Conservation (phyloP, 1,140 invertebrate genomes). For the Drosophila pallidifrons region DNA sequence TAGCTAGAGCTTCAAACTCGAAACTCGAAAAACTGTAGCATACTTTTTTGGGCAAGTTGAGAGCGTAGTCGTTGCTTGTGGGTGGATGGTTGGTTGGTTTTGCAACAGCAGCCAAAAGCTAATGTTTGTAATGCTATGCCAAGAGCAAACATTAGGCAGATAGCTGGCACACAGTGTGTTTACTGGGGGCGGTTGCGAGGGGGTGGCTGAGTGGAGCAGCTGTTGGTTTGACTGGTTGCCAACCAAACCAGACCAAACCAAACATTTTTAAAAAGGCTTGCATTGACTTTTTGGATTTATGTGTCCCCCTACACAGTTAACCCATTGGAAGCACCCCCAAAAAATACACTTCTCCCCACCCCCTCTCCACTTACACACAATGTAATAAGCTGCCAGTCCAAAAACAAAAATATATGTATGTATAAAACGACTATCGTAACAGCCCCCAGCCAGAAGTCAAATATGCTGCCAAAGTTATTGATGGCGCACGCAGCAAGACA, state of each 20-base stretch:
- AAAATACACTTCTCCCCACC: constrained; percentile 2
- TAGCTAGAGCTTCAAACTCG: constrained; percentile 43
- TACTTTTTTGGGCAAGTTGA: constrained; percentile 69
- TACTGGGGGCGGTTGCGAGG: not conserved
- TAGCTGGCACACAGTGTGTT: constrained; percentile 48
- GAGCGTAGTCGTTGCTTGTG: not conserved
- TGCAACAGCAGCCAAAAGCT: constrained; percentile 55
- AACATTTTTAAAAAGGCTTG: constrained; percentile 52
- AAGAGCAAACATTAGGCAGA: constrained; percentile 57
- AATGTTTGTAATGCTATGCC: constrained; percentile 62
- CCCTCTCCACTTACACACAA: constrained; percentile 6
- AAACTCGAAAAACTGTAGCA: constrained; percentile 64
- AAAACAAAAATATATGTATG: constrained; percentile 15
- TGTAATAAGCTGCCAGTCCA: constrained; percentile 37
- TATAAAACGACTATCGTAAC: not conserved
- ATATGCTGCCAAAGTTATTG: constrained; percentile 81
- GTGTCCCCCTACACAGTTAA: constrained; percentile 19
- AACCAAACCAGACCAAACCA: constrained; percentile 19
- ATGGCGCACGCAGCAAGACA: constrained; percentile 80
- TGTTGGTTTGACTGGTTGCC: constrained; percentile 21
- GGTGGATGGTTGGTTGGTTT: constrained; percentile 20
- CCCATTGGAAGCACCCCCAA: constrained; percentile 22
- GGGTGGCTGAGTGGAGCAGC: not conserved
- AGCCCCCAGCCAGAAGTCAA: constrained; percentile 53
- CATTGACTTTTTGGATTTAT: constrained; percentile 58